A percentile compares a stretch with the other conserved stretches of the same genome.
Evolutionary conservation across 2,888 invertebrate species (phyloP).

Genomic region (Agrotis exclamationis): DNA sequence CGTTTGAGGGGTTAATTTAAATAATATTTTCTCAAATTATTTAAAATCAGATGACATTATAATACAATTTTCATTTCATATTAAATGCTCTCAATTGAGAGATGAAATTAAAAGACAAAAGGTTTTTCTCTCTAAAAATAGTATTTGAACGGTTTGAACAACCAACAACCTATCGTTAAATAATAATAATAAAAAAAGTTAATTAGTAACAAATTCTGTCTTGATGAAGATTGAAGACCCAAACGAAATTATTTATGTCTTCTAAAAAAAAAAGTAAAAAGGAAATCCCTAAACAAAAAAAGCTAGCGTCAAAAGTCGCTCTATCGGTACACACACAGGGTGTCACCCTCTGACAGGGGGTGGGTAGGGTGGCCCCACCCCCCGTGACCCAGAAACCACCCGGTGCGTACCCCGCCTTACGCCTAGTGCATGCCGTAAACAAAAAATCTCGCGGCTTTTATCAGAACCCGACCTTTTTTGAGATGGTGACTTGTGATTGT

Average conservation of each 20-base stretch:
- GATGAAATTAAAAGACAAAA: background rate
- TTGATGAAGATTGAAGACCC: background rate
- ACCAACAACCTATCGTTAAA: background rate
- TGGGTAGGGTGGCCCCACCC: slow-evolving; percentile 74
- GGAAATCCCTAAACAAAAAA: slow-evolving; percentile 60
- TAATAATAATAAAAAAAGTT: background rate
- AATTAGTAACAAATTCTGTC: slow-evolving; percentile 3
- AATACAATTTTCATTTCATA: background rate
- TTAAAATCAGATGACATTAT: background rate
- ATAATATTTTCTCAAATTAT: slow-evolving; percentile 12
- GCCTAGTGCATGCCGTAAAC: slow-evolving; percentile 69
- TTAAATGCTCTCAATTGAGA: background rate
- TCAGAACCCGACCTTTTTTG: slow-evolving; percentile 37
- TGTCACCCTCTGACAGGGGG: slow-evolving; percentile 69
- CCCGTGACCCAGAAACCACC: slow-evolving; percentile 79
- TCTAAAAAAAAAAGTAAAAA: background rate
- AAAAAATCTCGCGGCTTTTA: slow-evolving; percentile 58
- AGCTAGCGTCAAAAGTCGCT: slow-evolving; percentile 50
- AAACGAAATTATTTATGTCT: background rate
- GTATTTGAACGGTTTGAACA: too few relatives aligned
- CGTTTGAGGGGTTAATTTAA: too few relatives aligned
- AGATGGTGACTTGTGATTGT: slow-evolving; percentile 24
- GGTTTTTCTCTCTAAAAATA: background rate
- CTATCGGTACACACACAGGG: slow-evolving; percentile 75
- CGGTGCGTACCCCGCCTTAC: slow-evolving; percentile 74